phyloP scores from a whole-genome alignment of 2,113 vertebrate species.

The Xiphias gladius region DNA sequence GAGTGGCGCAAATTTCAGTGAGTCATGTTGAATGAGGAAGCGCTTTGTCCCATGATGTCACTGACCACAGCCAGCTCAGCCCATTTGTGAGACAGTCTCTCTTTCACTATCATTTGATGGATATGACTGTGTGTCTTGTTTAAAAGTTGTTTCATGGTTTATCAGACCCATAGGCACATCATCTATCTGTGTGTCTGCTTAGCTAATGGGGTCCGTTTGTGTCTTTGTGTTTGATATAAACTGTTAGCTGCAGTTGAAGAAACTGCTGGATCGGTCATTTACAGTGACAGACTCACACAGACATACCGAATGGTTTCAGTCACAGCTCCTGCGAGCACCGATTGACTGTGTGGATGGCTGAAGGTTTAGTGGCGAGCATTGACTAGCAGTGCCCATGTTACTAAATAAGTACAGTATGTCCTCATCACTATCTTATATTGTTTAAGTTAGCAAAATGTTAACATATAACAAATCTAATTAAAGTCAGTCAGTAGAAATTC shows the following conservation, averaged over 20 bases:
- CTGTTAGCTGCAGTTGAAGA: not conserved
- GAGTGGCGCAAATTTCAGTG: slow-evolving; percentile 21
- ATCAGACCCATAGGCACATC: not conserved
- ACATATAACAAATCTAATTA: not conserved
- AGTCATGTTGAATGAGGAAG: slow-evolving; percentile 77
- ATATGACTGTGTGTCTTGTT: not conserved
- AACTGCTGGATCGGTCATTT: not conserved
- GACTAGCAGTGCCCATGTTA: too few relatives aligned
- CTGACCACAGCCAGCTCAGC: slow-evolving; percentile 67
- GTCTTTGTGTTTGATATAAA: not conserved
- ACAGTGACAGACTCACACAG: not conserved
- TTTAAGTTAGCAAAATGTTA: too few relatives aligned
- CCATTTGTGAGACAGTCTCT: slow-evolving; percentile 1
- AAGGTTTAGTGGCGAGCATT: too few relatives aligned
- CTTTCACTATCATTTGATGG: slow-evolving; percentile 26
- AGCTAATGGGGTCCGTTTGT: not conserved
- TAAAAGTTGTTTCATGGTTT: not conserved
- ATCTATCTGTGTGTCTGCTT: not conserved
- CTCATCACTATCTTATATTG: too few relatives aligned
- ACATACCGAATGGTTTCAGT: slow-evolving; percentile 1
- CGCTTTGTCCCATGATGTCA: slow-evolving; percentile 75
- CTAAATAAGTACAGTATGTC: too few relatives aligned
- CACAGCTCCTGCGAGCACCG: not conserved
- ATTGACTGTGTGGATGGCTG: too few relatives aligned
- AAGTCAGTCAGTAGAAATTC: not conserved